Percentiles rank a stretch among this genome's conserved stretches.
Conservation (phyloP, 2,888 invertebrate species). For the Melanostoma scalare region DNA sequence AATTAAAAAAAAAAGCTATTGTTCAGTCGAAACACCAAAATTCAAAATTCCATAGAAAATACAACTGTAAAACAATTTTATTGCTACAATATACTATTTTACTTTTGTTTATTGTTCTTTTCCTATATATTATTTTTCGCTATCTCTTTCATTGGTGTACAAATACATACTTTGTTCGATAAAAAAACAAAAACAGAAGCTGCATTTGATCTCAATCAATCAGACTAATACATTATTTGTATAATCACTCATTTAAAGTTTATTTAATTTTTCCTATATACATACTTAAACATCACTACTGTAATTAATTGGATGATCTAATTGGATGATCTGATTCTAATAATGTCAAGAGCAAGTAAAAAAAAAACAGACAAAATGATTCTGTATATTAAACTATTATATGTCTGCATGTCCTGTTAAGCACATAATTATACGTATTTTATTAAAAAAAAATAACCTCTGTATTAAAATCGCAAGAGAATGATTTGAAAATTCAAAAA, state of each 20-base stretch:
- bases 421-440: conserved; percentile 36
- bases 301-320: conserved; percentile 59
- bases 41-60: conserved; percentile 58
- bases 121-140: conserved; percentile 22
- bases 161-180: conserved; percentile 70
- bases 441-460: conserved; percentile 24
- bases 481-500: conserved; percentile 27
- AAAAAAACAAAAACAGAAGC: conserved; percentile 14
- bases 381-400: conserved; percentile 30
- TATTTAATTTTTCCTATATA: conserved; percentile 27
- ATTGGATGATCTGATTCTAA: conserved; percentile 26
- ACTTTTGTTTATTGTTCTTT: conserved; percentile 28
- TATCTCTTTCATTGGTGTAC: conserved; percentile 53
- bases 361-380: conserved; percentile 30
- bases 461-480: conserved; percentile 49
- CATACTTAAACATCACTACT: conserved; percentile 41
- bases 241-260: conserved; percentile 45
- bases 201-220: conserved; percentile 21
- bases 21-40: conserved; percentile 58
- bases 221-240: conserved; percentile 51
- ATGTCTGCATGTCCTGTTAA: conserved; percentile 65
- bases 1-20: conserved; percentile 29
- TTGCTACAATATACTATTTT: conserved; percentile 27
- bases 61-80: conserved; percentile 45
- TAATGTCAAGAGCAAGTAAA: conserved; percentile 12